phyloP scores from a whole-genome alignment of 2,113 vertebrate genomes.

The Irena cyanogastra region DNA sequence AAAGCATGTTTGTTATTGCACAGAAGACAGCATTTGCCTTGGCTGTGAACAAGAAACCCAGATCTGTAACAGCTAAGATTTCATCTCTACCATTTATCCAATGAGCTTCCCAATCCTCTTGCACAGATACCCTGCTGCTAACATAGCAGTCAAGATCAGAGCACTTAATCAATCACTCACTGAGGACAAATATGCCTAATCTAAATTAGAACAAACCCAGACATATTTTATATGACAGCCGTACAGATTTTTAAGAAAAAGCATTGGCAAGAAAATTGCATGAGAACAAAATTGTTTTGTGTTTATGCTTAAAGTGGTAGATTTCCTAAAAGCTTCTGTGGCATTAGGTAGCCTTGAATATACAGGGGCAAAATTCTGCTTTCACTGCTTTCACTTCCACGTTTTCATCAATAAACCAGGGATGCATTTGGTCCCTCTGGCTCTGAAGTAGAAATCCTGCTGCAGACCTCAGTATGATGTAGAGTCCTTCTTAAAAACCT shows the following conservation, averaged over 20 bases:
- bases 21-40: conserved; percentile 49
- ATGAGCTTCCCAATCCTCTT: conserved; percentile 24
- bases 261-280: conserved; percentile 43
- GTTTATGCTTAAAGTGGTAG: conserved; percentile 33
- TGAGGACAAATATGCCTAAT: conserved; percentile 57
- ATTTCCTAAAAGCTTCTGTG: background rate
- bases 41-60: conserved; percentile 35
- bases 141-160: conserved; percentile 66
- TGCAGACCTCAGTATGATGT: background rate
- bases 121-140: conserved; percentile 61
- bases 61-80: conserved; percentile 54
- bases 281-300: conserved; percentile 17
- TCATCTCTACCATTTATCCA: conserved; percentile 44
- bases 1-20: conserved; percentile 27
- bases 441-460: background rate
- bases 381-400: background rate
- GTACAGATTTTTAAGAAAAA: conserved; percentile 56
- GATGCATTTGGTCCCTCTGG: background rate
- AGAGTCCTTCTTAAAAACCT: conserved; percentile 34
- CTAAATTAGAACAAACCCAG: conserved; percentile 60
- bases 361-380: background rate
- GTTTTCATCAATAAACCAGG: background rate
- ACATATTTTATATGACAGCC: conserved; percentile 61
- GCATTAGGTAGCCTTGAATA: background rate
- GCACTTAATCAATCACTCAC: conserved; percentile 69